A percentile compares a stretch with the other conserved stretches of the same genome.
phyloP scores from a whole-genome alignment of 2,888 invertebrate species.

The Coelopa pilipes region DNA sequence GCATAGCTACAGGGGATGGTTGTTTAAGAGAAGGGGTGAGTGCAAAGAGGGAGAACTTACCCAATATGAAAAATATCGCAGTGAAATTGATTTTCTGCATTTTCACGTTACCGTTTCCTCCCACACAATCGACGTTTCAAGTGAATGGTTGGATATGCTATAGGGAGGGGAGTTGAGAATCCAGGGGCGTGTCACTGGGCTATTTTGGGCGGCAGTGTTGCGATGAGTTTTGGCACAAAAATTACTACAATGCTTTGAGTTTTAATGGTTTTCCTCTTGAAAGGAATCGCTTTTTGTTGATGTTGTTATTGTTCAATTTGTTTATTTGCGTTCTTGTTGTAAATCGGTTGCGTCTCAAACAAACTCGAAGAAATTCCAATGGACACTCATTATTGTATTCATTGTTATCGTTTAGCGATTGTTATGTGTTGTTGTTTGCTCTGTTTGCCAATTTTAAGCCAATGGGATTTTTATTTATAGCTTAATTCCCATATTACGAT shows the following conservation, averaged over 20 bases:
- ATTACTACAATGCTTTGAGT: too few relatives aligned
- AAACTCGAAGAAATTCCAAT: neutral
- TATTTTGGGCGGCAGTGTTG: neutral
- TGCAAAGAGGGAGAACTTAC: conserved; percentile 6
- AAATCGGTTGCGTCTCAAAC: too few relatives aligned
- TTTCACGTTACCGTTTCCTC: neutral
- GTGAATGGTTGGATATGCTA: too few relatives aligned
- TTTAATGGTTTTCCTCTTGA: too few relatives aligned
- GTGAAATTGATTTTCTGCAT: conserved; percentile 18
- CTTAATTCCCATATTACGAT: neutral
- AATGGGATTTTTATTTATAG: neutral
- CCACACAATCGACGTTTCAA: too few relatives aligned
- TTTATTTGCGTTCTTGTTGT: too few relatives aligned
- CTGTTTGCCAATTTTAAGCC: neutral
- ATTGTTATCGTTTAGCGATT: conserved; percentile 3
- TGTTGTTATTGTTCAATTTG: too few relatives aligned
- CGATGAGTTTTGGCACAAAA: neutral
- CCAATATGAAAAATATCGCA: conserved; percentile 24
- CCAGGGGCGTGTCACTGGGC: neutral
- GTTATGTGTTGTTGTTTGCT: neutral
- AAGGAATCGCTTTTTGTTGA: too few relatives aligned
- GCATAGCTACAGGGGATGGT: too few relatives aligned
- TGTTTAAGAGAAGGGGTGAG: neutral
- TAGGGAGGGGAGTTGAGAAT: neutral
- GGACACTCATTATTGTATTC: neutral